Percentiles rank a stretch among this genome's conserved stretches.
Evolutionary conservation across 2,113 vertebrate species (phyloP).

Genomic region (Nyctibius bracteatus): DNA sequence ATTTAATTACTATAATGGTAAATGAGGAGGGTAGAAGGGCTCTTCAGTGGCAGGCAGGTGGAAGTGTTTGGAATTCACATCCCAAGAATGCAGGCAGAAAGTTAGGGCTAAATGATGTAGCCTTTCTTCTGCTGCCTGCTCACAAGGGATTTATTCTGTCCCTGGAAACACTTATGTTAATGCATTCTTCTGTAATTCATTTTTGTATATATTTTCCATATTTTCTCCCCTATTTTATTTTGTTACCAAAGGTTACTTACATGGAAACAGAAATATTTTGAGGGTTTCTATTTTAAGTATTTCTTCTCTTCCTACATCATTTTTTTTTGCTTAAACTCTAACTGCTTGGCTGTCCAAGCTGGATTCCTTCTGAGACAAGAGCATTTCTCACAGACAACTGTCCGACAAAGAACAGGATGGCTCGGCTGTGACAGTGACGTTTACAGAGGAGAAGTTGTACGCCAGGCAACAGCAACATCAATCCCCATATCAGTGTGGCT

Average conservation of each 20-base stretch:
- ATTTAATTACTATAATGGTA: background rate
- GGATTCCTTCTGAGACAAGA: background rate
- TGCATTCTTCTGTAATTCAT: constrained; percentile 4
- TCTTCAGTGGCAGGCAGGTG: background rate
- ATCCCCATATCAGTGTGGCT: background rate
- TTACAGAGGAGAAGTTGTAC: background rate
- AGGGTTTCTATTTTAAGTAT: constrained; percentile 17
- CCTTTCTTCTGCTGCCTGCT: background rate
- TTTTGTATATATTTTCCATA: constrained; percentile 26
- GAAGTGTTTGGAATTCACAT: background rate
- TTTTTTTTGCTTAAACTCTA: background rate
- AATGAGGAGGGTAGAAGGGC: background rate
- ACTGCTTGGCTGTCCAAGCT: background rate
- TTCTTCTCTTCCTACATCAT: background rate
- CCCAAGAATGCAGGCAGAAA: background rate
- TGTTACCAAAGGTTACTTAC: constrained; percentile 26
- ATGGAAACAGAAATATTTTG: constrained; percentile 53
- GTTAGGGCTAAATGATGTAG: background rate
- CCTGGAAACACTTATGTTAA: background rate
- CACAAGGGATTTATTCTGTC: background rate
- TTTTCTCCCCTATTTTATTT: constrained; percentile 41
- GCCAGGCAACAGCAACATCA: background rate
- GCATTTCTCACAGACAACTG: background rate
- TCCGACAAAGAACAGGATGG: background rate
- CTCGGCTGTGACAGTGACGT: background rate